Evolutionary conservation across 1,140 invertebrate genomes (phyloP), one percentile per base, ranked within the genome.

Genomic region (Scaptodrosophila lebanonensis): DNA sequence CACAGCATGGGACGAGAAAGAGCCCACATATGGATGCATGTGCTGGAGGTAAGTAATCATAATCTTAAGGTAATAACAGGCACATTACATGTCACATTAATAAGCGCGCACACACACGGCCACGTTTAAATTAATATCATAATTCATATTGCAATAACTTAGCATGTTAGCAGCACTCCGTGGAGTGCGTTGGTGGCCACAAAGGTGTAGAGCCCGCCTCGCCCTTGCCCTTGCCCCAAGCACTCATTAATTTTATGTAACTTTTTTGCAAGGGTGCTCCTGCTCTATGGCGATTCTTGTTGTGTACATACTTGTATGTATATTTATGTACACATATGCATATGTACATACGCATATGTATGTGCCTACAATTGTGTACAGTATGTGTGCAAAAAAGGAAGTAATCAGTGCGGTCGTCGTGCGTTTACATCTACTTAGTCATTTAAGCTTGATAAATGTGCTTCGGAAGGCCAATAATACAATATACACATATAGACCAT

Each of bases 231-330:
- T n/a, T n/a, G n/a, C n/a, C n/a, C n/a, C n/a, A n/a, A n/a, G n/a
- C n/a, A n/a, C n/a, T 82, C 83, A 82, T 82, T 82, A 82, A 82
- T 82, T 82, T 82, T 82, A 82, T 82, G 66, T 62, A 76, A 66
- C 75, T 82, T 72, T 66, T 58, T 58, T 40, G 27, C 44, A n/a
- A n/a, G n/a, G n/a, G n/a, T 40, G n/a, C 25, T 25, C n/a, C 15
- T 29, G 22, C 22, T 35, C 27, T 16, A 11, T 32, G 35, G 5
- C 3, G 11, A 16, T 4, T 29, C n/a, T 33, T n/a, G n/a, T 59
- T 52, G 11, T 18, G 18, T 25, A n/a, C n/a, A n/a, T n/a, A n/a
- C n/a, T n/a, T n/a, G n/a, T n/a, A n/a, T n/a, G n/a, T n/a, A n/a
- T n/a, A n/a, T n/a, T n/a, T n/a, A n/a, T n/a, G n/a, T n/a, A n/a